A percentile compares a stretch with the other conserved stretches of the same genome.
Conservation (phyloP, 2,797 vertebrate genomes). For the Botia almorhae region DNA sequence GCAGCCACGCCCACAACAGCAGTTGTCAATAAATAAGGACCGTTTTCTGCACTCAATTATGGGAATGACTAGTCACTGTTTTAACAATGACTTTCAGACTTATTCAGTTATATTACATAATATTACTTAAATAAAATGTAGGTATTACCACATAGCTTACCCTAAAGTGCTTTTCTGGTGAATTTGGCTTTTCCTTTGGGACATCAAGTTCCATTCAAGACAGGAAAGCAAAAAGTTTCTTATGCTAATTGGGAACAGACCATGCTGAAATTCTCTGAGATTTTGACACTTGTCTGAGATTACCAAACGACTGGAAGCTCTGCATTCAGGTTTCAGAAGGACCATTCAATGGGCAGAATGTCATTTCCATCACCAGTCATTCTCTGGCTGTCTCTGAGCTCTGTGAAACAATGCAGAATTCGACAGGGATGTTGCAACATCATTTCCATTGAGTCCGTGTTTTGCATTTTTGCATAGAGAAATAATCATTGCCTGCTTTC, state of each 20-base stretch:
- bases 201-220: not conserved
- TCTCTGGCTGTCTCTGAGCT: slow-evolving; percentile 40
- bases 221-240: not conserved
- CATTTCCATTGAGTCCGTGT: not conserved
- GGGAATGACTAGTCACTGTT: not conserved
- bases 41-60: not conserved
- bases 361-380: slow-evolving; percentile 64
- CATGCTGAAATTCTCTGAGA: slow-evolving; percentile 23
- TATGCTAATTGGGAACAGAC: not conserved
- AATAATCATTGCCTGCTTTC: slow-evolving; percentile 22
- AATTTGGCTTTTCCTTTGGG: not conserved
- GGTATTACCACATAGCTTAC: not conserved
- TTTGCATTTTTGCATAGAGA: not conserved
- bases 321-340: slow-evolving; percentile 24
- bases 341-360: slow-evolving; percentile 53
- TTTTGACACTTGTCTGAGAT: slow-evolving; percentile 24
- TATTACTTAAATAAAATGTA: not conserved
- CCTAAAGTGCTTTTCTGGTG: not conserved
- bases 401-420: slow-evolving; percentile 19
- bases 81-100: not conserved
- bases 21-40: not conserved
- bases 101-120: not conserved
- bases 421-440: slow-evolving; percentile 2
- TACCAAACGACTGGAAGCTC: slow-evolving; percentile 6
- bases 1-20: not conserved